Evolutionary conservation across 2,888 invertebrate species (phyloP).

Genomic region (Hirtodrosophila trivittata): DNA sequence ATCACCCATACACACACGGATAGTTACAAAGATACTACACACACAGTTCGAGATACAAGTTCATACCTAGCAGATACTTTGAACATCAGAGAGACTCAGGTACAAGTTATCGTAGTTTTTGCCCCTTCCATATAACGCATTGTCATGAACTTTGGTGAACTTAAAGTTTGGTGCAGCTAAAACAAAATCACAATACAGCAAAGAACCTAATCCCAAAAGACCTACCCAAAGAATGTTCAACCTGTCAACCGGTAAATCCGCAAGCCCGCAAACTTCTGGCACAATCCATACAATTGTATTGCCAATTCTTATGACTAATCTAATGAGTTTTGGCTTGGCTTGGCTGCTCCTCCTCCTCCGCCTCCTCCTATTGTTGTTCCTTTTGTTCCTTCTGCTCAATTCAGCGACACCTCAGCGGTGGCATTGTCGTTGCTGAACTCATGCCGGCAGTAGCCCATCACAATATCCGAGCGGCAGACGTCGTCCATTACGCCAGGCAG

Average conservation of each 20-base stretch:
- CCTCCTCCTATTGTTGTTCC: not conserved
- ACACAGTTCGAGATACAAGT: slow-evolving; percentile 45
- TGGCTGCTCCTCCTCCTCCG: not conserved
- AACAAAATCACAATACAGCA: slow-evolving; percentile 5
- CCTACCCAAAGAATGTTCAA: not conserved
- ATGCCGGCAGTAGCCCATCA: slow-evolving; percentile 83
- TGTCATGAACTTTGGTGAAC: slow-evolving; percentile 8
- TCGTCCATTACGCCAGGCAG: slow-evolving; percentile 82
- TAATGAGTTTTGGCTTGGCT: slow-evolving; percentile 57
- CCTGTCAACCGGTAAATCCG: slow-evolving; percentile 4
- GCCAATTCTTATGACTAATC: slow-evolving; percentile 48
- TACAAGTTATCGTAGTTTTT: slow-evolving; percentile 49
- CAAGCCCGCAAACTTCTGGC: not conserved
- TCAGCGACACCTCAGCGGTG: slow-evolving; percentile 58
- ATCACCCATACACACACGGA: slow-evolving; percentile 34
- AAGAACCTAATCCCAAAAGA: not conserved
- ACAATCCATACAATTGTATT: slow-evolving; percentile 39
- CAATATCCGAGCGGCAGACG: slow-evolving; percentile 83
- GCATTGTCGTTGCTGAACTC: slow-evolving; percentile 72
- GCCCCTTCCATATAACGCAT: slow-evolving; percentile 13
- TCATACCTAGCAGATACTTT: slow-evolving; percentile 37
- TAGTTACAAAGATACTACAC: slow-evolving; percentile 9
- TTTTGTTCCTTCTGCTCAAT: slow-evolving; percentile 13
- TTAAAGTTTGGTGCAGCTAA: slow-evolving; percentile 30
- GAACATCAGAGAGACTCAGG: slow-evolving; percentile 74